phyloP scores from a whole-genome alignment of 2,888 invertebrate species.

The Phaonia tiefii region DNA sequence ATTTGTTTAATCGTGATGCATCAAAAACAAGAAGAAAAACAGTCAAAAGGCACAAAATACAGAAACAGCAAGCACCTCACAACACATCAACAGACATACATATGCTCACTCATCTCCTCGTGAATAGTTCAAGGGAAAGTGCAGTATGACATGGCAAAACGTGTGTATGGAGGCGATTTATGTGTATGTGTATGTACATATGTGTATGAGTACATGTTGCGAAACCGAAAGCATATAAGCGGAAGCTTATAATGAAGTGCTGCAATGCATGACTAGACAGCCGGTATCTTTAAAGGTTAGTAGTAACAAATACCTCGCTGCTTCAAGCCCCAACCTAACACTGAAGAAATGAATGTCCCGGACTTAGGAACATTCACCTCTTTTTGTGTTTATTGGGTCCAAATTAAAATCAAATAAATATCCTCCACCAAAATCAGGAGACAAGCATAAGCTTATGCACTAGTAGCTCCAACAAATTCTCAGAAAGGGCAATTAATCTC shows the following conservation, averaged over 20 bases:
- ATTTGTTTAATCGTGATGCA: constrained; percentile 57
- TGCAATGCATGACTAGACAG: constrained; percentile 2
- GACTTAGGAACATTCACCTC: neutral
- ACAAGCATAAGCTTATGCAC: neutral
- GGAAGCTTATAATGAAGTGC: constrained; percentile 65
- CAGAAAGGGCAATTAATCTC: constrained; percentile 22
- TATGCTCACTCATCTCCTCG: constrained; percentile 5
- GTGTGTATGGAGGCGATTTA: neutral
- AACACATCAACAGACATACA: neutral
- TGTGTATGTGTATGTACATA: neutral
- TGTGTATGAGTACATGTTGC: neutral
- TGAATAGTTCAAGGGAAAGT: constrained; percentile 26
- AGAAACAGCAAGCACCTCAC: neutral
- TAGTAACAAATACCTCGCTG: neutral
- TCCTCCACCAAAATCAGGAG: neutral
- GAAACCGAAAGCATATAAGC: constrained; percentile 48
- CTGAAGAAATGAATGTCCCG: neutral
- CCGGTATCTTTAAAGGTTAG: neutral
- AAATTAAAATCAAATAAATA: constrained; percentile 35
- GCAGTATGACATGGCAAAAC: constrained; percentile 30
- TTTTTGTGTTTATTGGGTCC: constrained; percentile 7
- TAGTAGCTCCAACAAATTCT: neutral
- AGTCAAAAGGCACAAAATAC: constrained; percentile 1
- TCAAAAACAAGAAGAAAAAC: constrained; percentile 49
- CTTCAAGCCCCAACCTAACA: too few relatives aligned